phyloP scores from a whole-genome alignment of 2,113 vertebrate species.

The Mohoua ochrocephala region DNA sequence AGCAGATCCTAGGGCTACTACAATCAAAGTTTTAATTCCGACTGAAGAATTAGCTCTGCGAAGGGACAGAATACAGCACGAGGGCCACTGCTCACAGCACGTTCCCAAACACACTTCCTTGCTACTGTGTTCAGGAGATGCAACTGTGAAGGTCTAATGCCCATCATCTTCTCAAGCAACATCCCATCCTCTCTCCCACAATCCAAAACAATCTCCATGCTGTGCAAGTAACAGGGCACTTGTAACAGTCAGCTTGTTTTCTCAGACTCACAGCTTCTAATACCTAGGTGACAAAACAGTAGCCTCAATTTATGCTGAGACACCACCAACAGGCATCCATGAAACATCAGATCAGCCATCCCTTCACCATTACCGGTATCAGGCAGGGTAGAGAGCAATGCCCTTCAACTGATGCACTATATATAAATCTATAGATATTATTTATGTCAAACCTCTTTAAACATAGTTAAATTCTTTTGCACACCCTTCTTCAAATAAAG shows the following conservation, averaged over 20 bases:
- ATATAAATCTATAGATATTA: too few relatives aligned
- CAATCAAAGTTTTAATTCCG: not conserved
- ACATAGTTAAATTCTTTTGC: not conserved
- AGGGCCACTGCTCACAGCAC: not conserved
- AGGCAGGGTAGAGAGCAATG: not conserved
- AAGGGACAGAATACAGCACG: accelerated
- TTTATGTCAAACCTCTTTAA: not conserved
- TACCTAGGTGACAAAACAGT: not conserved
- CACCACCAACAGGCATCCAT: not conserved
- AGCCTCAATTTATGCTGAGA: not conserved
- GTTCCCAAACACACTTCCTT: not conserved
- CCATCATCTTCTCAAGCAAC: not conserved
- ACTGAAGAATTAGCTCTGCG: not conserved
- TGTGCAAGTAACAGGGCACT: not conserved
- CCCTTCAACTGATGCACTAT: not conserved
- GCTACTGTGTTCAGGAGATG: not conserved
- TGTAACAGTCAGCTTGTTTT: not conserved
- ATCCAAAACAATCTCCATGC: not conserved
- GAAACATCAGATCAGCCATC: not conserved
- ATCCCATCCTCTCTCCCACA: not conserved
- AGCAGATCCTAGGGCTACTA: not conserved
- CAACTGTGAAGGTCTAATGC: not conserved
- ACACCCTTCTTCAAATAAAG: not conserved
- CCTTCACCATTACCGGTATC: not conserved
- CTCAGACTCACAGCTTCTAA: not conserved